Evolutionary conservation across 2,797 vertebrate species (phyloP), one percentile per base, ranked within the genome.

Genomic region (Pitangus sulphuratus): DNA sequence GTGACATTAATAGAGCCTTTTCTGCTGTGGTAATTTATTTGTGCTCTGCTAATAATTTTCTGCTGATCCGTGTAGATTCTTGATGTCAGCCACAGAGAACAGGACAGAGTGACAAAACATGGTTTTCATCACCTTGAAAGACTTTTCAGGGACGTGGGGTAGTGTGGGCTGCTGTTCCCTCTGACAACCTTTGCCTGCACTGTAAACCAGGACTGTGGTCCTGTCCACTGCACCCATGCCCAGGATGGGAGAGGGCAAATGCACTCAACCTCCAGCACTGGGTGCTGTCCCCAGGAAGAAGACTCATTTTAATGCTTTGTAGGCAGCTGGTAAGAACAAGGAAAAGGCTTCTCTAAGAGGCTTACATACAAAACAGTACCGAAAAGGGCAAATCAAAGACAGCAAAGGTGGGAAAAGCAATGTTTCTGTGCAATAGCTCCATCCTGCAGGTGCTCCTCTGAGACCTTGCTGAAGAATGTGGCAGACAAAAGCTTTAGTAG

Each of bases 21-120:
- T 93, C 82, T 95, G 75, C 66, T 79, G 66, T 6, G 64, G 80
- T 84, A 84, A 97, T 92, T 88, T 92, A 83, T 75, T 84, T 95
- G 89, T 56, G 58, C 78, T 91, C 70, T 47, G 56, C 69, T 95
- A 94, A 92, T 70, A 70, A 92, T 72, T 89, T 97, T 94, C 78
- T 95, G 93, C 54, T 37, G 89, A 95, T 91, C 80, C 6, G 0
- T 87, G 91, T 93, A 96, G 66, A 90, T 87, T 82, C 66, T 62
- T 47, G 69, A 56, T 42, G 51, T 79, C 65, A 95, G 82, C 31
- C 79, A 65, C 14, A 31, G 37, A 48, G 85, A 90, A 91, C 80
- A 90, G 83, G 70, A 94, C 74, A 64, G 56, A 72, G 26, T 5
- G 62, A 93, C 80, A 66, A 31, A 89, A 25, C 26, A 77, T 6